These are phyloP conservation scores for Poeciliopsis retropinna DNA, from an alignment of 2,113 vertebrate genomes.

Conservation along the genomic window DNA sequence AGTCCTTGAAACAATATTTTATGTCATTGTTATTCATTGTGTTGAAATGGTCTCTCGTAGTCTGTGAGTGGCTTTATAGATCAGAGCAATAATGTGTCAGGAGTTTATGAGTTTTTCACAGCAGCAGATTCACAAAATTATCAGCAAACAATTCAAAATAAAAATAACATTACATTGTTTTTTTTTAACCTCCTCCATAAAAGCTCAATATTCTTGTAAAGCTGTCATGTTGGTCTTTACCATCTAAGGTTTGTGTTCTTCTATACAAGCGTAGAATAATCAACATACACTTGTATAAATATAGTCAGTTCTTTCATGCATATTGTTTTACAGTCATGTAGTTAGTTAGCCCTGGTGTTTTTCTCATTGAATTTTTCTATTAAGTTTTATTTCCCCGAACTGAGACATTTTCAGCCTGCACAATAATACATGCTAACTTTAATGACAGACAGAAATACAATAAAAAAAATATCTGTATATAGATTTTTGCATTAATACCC, in stretches of 20 bases:
- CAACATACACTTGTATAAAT: not conserved
- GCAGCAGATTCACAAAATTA: slow-evolving; percentile 10
- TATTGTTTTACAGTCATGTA: not conserved
- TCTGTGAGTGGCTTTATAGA: slow-evolving; percentile 53
- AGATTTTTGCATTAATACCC: slow-evolving; percentile 10
- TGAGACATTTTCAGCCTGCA: not conserved
- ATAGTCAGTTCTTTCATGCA: not conserved
- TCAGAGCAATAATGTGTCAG: slow-evolving; percentile 13
- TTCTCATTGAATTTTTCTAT: not conserved
- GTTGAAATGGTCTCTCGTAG: not conserved
- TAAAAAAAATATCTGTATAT: slow-evolving; percentile 8
- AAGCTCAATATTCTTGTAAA: slow-evolving; percentile 9
- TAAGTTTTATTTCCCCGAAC: not conserved
- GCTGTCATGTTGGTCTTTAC: not conserved
- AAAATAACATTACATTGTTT: slow-evolving; percentile 39
- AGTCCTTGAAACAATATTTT: not conserved
- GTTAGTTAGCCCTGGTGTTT: not conserved
- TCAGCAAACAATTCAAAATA: slow-evolving; percentile 25
- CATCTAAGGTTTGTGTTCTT: slow-evolving; percentile 9
- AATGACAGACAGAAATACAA: not conserved
- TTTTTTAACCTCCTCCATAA: slow-evolving; percentile 19
- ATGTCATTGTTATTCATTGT: not conserved
- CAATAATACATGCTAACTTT: not conserved
- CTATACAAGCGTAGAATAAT: not conserved
- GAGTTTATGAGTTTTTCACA: slow-evolving; percentile 1